These are phyloP conservation scores for Drosophila guanche DNA, from an alignment of 1,140 invertebrate species.

Conservation along the genomic window DNA sequence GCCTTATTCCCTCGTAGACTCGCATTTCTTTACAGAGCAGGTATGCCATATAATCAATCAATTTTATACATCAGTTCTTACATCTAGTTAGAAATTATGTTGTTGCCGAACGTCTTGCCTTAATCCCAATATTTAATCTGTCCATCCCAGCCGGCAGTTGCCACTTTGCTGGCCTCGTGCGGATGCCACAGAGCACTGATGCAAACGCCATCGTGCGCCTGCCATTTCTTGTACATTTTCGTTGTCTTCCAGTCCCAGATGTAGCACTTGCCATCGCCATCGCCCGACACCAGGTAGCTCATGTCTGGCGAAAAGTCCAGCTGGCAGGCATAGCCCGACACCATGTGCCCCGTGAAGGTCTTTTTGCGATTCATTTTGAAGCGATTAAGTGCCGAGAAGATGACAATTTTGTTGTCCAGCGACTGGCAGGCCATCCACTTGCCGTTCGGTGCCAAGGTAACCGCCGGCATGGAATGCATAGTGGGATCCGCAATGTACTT, in stretches of 20 bases:
- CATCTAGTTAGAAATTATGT: slow-evolving; percentile 11
- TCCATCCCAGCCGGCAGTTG: slow-evolving; percentile 99
- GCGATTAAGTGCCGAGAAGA: slow-evolving; percentile 98
- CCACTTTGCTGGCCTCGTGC: slow-evolving; percentile 98
- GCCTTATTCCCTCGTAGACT: too few relatives aligned
- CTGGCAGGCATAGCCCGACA: slow-evolving; percentile 98
- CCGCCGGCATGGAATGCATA: slow-evolving; percentile 99
- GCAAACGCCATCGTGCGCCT: slow-evolving; percentile 99
- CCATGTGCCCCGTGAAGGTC: slow-evolving; percentile 99
- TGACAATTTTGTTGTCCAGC: slow-evolving; percentile 99
- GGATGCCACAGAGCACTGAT: slow-evolving; percentile 98
- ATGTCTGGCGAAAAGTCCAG: slow-evolving; percentile 99
- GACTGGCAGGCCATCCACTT: slow-evolving; percentile 99
- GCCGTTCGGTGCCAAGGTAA: slow-evolving; percentile 96
- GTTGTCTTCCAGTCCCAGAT: slow-evolving; percentile 99
- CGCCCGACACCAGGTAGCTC: slow-evolving; percentile 99
- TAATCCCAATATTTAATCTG: slow-evolving; percentile 99
- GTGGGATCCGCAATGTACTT: slow-evolving; percentile 99
- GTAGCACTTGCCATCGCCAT: slow-evolving; percentile 99
- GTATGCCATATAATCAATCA: slow-evolving; percentile 42
- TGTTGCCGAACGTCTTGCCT: slow-evolving; percentile 34
- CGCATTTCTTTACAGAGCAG: slow-evolving; percentile 4
- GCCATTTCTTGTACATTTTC: slow-evolving; percentile 98
- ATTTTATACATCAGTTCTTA: slow-evolving; percentile 57
- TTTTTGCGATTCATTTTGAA: slow-evolving; percentile 99